phyloP scores from a whole-genome alignment of 2,797 vertebrate genomes.

The Myotis findleyi region DNA sequence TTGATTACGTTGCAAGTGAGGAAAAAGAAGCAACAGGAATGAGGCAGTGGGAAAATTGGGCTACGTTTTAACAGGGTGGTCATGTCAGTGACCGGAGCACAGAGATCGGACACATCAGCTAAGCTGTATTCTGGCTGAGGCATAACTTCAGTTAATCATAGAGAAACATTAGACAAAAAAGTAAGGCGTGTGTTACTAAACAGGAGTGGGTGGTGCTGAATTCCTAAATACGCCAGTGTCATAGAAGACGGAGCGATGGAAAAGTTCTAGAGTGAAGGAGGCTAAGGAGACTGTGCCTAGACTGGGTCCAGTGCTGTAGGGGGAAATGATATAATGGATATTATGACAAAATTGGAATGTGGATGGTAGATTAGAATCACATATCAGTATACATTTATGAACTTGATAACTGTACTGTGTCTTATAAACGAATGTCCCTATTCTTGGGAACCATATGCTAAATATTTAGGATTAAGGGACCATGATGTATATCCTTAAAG shows the following conservation, averaged over 20 bases:
- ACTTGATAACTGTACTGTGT: background rate
- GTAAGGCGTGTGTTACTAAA: background rate
- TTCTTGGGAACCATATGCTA: background rate
- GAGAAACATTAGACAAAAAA: background rate
- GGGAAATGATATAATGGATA: background rate
- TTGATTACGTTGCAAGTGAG: background rate
- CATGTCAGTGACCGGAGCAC: background rate
- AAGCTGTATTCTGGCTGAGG: background rate
- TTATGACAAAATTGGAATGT: background rate
- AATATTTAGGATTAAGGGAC: background rate
- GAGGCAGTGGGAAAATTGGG: background rate
- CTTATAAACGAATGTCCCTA: background rate
- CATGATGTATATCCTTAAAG: background rate
- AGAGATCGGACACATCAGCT: rapidly evolving
- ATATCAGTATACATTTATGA: background rate
- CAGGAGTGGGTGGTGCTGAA: background rate
- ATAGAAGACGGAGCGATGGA: background rate
- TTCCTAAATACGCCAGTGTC: background rate
- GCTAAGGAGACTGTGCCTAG: background rate
- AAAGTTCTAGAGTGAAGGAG: background rate
- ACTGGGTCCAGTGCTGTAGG: background rate
- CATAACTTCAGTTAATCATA: background rate
- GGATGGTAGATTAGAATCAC: background rate
- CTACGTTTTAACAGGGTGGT: too few relatives aligned
- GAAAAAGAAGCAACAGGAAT: background rate